Evolutionary conservation across 2,113 vertebrate genomes (phyloP).

Genomic region (Acrocephalus kingi): DNA sequence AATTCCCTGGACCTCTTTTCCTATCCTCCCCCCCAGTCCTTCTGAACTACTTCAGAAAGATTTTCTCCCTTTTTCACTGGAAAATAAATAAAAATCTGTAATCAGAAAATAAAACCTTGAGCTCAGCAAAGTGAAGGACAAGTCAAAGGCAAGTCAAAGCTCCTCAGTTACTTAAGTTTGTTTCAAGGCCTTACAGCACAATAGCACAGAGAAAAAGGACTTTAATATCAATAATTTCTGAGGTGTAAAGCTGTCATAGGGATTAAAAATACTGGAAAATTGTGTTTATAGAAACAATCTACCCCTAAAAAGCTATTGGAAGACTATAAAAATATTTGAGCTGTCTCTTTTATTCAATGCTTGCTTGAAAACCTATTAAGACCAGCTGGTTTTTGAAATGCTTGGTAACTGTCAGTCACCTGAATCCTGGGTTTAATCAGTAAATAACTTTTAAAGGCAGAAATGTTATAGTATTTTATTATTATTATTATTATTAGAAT

Average conservation of each 20-base stretch:
- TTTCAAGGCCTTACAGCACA: neutral
- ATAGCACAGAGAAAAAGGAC: neutral
- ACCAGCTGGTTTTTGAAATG: neutral
- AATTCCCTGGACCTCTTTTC: neutral
- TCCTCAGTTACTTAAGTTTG: neutral
- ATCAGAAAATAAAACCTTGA: neutral
- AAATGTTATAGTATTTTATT: neutral
- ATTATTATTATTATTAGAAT: neutral
- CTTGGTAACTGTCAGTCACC: neutral
- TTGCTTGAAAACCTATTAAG: neutral
- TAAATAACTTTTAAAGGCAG: neutral
- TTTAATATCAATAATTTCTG: neutral
- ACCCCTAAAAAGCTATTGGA: neutral
- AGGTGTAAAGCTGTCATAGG: neutral
- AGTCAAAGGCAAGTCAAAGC: neutral
- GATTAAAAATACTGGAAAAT: neutral
- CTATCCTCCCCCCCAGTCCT: accelerated
- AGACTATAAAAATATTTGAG: neutral
- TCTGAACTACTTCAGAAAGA: neutral
- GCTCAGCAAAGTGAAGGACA: neutral
- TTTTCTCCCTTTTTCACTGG: neutral
- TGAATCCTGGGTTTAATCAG: neutral
- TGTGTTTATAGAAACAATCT: neutral
- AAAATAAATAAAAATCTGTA: neutral
- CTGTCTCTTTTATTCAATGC: neutral